Evolutionary conservation across 2,888 invertebrate genomes (phyloP), one percentile per base, ranked within the genome.

Genomic region (Drosophila eohydei): DNA sequence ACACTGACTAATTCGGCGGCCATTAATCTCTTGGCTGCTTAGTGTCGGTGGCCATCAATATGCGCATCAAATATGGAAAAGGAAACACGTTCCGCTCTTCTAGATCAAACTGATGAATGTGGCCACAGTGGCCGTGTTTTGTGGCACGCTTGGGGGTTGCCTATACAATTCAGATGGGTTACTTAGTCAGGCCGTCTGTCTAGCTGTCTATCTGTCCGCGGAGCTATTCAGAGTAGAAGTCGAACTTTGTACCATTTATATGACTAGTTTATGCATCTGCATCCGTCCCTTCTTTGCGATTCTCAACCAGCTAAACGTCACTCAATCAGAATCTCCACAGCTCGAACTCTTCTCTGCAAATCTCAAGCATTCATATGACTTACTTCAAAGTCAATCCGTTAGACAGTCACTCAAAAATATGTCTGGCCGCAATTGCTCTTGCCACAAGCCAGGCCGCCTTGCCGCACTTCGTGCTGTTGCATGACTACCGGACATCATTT

Each of bases 401-500:
- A 48, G 57, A 54, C 60, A 66, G 60, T 65, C 78, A 74, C 36
- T 52, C 86, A 69, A 78, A 69, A 79, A 77, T 76, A 75, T 78
- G 79, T 78, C 83, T 83, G 61, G 78, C 81, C 69, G 63, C 76
- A 81, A 86, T 85, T 89, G 81, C 65, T 62, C 65, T 62, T 74
- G 61, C 64, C 80, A 78, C 87, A 77, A 79, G 34, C 78, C 78
- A 30, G 11, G 7, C 32, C 21, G n/a, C 16, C 41, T 40, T 46
- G 9, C 44, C 36, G 5, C 57, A 36, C 11, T 43, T 32, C 51
- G 52, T 59, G 44, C 46, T 58, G 43, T 77, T 80, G 83, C 90
- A 91, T 90, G 81, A 92, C 91, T 91, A 91, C 92, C 81, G 91
- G 92, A 89, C 88, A 90, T 91, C 83, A 85, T 86, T 90, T 88